Evolutionary conservation across 2,888 invertebrate species (phyloP), one percentile per base, ranked within the genome.

Genomic region (Mechanitis messenoides): DNA sequence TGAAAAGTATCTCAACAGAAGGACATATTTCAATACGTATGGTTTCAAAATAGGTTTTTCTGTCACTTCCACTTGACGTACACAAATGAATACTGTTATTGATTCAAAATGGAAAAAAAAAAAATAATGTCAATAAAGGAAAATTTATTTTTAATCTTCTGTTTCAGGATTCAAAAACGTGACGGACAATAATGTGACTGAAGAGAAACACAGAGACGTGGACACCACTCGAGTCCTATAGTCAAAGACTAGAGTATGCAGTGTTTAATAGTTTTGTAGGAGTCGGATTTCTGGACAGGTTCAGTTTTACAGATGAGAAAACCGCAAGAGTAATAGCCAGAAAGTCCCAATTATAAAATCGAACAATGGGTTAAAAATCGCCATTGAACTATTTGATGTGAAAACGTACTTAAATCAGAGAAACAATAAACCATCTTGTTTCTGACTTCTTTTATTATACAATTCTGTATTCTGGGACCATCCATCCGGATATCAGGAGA

Each of bases 171-270:
- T 72, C 75, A 85, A 82, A 81, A 89, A 85, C 74, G 75, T 85
- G 70, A 88, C 89, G 77, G 81, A 87, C 80, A 86, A 83, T 82
- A 84, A 79, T 78, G 85, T 85, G 77, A 78, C 78, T 73, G 80
- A 75, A 64, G 77, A 75, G 63, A 83, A 80, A 76, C 78, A 77
- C 53, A 68, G 67, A 72, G 79, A 76, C 65, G 70, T 76, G 68
- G 80, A 78, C 70, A 74, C 75, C 61, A 74, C 77, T 63, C 83
- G 77, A 72, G 77, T 81, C 71, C 82, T 83, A 74, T 85, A 86
- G 81, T 83, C 80, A 76, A 75, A 79, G 74, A 80, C 76, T 76
- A 70, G 71, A 72, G 58, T 59, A 64, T 61, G 61, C 69, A 68
- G 73, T 72, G 71, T 71, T 68, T 64, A 60, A 69, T 70, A 71